A percentile compares a stretch with the other conserved stretches of the same genome.
These are phyloP conservation scores for Lateolabrax maculatus DNA, from an alignment of 2,797 vertebrate species.

Conservation along the genomic window DNA sequence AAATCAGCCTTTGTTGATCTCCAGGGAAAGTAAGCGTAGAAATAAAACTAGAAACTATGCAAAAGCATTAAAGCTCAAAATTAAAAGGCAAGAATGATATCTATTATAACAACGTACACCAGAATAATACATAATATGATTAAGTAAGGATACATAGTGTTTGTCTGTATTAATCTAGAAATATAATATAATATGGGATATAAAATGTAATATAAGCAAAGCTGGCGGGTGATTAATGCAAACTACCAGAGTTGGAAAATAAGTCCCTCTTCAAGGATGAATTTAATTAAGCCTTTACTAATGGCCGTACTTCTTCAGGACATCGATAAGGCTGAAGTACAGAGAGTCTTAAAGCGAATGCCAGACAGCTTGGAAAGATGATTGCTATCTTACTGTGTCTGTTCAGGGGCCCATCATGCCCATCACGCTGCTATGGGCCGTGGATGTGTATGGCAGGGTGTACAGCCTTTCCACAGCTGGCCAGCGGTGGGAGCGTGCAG, in stretches of 20 bases:
- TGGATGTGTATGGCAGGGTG: conserved; percentile 95
- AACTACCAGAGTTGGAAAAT: not conserved
- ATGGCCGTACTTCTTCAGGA: not conserved
- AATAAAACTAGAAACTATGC: not conserved
- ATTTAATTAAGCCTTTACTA: conserved; percentile 13
- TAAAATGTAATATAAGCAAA: not conserved
- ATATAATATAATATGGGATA: not conserved
- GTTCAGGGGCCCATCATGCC: conserved; percentile 85
- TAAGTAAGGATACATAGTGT: not conserved
- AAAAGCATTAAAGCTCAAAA: not conserved
- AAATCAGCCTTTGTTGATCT: not conserved
- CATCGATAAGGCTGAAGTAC: conserved; percentile 16
- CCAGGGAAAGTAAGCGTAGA: not conserved
- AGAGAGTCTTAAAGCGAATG: conserved; percentile 9
- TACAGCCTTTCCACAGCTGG: conserved; percentile 91
- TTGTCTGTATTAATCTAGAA: not conserved
- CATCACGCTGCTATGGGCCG: conserved; percentile 92
- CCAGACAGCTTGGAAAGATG: not conserved
- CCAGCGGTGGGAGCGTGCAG: conserved; percentile 91
- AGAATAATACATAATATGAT: not conserved
- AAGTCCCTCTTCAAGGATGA: not conserved
- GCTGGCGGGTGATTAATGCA: no score
- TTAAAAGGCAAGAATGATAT: not conserved
- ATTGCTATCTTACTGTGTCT: conserved; percentile 9
- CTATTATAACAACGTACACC: not conserved